Percentiles rank a stretch among this genome's conserved stretches.
Conservation (phyloP, 2,797 vertebrate species). For the Synanceia verrucosa region DNA sequence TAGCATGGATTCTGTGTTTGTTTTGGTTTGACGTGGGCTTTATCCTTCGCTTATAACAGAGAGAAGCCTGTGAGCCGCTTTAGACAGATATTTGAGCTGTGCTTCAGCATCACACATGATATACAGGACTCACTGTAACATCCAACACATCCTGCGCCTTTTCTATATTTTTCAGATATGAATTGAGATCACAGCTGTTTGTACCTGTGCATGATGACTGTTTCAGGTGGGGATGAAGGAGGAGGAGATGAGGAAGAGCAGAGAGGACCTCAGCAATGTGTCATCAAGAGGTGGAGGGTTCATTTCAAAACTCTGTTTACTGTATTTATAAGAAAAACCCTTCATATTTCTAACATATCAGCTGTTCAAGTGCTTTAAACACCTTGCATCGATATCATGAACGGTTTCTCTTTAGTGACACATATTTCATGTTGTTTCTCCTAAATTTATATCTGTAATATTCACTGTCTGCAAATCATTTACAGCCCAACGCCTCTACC, state of each 20-base stretch:
- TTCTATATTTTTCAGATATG: not conserved
- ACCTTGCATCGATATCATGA: not conserved
- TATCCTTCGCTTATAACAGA: not conserved
- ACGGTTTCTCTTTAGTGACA: not conserved
- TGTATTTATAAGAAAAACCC: not conserved
- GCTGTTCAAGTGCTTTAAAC: not conserved
- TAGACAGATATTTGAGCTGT: not conserved
- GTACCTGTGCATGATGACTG: not conserved
- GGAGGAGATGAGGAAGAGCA: constrained; percentile 43
- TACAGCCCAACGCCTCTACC: not conserved
- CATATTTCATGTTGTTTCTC: not conserved
- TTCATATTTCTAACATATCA: not conserved
- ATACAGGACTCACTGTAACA: not conserved
- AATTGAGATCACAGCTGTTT: too few relatives aligned
- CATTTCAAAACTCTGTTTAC: not conserved
- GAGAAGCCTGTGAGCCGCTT: not conserved
- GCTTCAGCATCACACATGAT: not conserved
- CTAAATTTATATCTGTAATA: not conserved
- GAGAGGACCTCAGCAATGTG: constrained; percentile 71
- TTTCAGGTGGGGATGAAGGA: constrained; percentile 50
- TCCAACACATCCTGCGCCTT: not conserved
- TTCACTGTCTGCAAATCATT: constrained; percentile 14
- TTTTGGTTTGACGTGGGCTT: constrained; percentile 33
- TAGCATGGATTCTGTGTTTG: constrained; percentile 46
- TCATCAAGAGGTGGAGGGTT: constrained; percentile 78